Base-by-base conservation (phyloP, 2,113 vertebrate genomes). In the Castor canadensis region DNA sequence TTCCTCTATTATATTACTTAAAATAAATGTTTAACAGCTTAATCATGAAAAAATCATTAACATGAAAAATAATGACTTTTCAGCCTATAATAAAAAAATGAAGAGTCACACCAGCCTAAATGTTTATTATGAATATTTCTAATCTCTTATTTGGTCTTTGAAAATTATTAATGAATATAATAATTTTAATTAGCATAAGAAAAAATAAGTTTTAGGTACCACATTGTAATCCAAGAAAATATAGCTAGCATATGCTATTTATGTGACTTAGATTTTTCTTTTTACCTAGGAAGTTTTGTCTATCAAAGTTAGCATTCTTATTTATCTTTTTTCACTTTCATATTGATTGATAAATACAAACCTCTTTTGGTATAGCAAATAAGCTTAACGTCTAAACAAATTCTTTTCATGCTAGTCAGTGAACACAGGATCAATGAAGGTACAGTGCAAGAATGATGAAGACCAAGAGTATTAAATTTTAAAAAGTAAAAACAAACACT, bases 21-120 rank as follows among this genome's bases (percentile, higher is more conserved):
- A 92, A 95, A 60, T 66, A 89, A 54, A 86, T 87, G 6, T 73
- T 76, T 84, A 56, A 90, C 81, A 85, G 26, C 67, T 64, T 81
- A 85, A 69, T 69, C n/a, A 52, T 87, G 16, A 64, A 88, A 43
- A 77, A 67, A 35, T 43, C 8, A 45, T n/a, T 5, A 73, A 16
- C 32, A 89, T 81, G 13, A 69, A 86, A 80, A 85, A 17, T 9
- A 67, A n/a, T 77, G 6, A 49, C 15, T 66, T 54, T 89, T 82
- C 82, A 87, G 73, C 0, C 75, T 54, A 24, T 26, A 19, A 49
- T 62, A 45, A 95, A 89, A 91, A 87, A 86, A 43, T 60, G 1
- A 35, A 60, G 13, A 84, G 7, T 52, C 24, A 40, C 11, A 0
- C 1, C 28, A 89, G 47, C 9, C 45, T 71, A 92, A 85, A 64